Evolutionary conservation across 2,888 invertebrate genomes (phyloP).

Genomic region (Ischnura elegans): DNA sequence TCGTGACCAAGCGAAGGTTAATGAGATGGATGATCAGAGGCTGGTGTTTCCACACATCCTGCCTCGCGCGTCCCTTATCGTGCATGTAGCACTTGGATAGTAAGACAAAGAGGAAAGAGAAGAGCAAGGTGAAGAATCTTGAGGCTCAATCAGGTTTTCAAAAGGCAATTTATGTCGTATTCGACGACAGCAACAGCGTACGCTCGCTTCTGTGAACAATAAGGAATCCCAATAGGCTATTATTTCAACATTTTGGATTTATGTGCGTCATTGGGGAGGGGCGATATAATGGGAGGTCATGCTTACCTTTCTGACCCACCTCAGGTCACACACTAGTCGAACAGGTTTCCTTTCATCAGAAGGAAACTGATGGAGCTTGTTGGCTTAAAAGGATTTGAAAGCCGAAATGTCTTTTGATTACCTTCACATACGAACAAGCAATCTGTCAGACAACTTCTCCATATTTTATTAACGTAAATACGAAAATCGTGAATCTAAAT

Average conservation of each 20-base stretch:
- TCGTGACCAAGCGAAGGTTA: conserved; percentile 23
- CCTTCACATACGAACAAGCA: too few relatives aligned
- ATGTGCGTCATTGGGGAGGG: neutral
- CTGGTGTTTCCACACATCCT: conserved; percentile 32
- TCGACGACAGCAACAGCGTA: neutral
- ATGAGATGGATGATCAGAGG: conserved; percentile 17
- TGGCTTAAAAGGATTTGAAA: neutral
- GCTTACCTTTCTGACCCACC: neutral
- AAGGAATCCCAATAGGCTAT: neutral
- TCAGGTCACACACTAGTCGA: neutral
- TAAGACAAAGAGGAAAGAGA: neutral
- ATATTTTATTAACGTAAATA: too few relatives aligned
- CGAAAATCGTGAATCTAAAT: too few relatives aligned
- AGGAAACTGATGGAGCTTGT: neutral
- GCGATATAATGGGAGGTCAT: neutral
- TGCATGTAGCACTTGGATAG: neutral
- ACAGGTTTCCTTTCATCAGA: neutral
- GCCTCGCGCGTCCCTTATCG: neutral
- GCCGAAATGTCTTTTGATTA: neutral
- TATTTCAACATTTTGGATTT: neutral
- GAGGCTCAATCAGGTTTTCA: conserved; percentile 2
- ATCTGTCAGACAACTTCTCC: too few relatives aligned
- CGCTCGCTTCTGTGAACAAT: neutral
- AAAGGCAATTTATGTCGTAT: conserved; percentile 12
- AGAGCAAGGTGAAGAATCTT: neutral